phyloP scores from a whole-genome alignment of 2,113 vertebrate species.

The Dendropsophus ebraccatus region DNA sequence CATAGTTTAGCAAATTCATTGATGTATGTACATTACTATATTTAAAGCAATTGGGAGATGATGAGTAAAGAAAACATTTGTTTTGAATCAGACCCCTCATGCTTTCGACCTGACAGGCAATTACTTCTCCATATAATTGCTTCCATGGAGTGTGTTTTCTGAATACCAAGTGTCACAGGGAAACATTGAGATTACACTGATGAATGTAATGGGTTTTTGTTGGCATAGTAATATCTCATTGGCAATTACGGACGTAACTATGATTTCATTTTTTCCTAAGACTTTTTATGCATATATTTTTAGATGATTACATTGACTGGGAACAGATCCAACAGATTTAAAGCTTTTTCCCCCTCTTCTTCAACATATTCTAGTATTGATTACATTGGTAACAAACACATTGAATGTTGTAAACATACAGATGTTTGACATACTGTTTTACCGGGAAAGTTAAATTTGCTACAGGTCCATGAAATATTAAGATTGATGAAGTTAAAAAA shows the following conservation, averaged over 20 bases:
- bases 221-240: slow-evolving; percentile 60
- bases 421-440: not conserved
- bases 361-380: not conserved
- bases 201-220: slow-evolving; percentile 62
- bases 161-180: slow-evolving; percentile 61
- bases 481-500: not conserved
- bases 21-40: slow-evolving; percentile 5
- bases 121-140: slow-evolving; percentile 69
- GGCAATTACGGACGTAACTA: slow-evolving; percentile 50
- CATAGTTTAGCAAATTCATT: not conserved
- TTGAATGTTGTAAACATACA: not conserved
- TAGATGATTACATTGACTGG: slow-evolving; percentile 6
- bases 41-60: not conserved
- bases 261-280: slow-evolving; percentile 53
- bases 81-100: slow-evolving; percentile 63
- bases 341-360: not conserved
- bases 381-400: not conserved
- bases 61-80: slow-evolving; percentile 50
- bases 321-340: slow-evolving; percentile 27
- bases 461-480: not conserved
- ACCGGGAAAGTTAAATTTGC: not conserved
- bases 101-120: slow-evolving; percentile 63
- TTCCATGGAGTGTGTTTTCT: slow-evolving; percentile 63
- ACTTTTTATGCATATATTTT: slow-evolving; percentile 38
- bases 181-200: slow-evolving; percentile 56